Evolutionary conservation across 2,113 vertebrate genomes (phyloP), one percentile per base, ranked within the genome.

Genomic region (Sialia sialis): DNA sequence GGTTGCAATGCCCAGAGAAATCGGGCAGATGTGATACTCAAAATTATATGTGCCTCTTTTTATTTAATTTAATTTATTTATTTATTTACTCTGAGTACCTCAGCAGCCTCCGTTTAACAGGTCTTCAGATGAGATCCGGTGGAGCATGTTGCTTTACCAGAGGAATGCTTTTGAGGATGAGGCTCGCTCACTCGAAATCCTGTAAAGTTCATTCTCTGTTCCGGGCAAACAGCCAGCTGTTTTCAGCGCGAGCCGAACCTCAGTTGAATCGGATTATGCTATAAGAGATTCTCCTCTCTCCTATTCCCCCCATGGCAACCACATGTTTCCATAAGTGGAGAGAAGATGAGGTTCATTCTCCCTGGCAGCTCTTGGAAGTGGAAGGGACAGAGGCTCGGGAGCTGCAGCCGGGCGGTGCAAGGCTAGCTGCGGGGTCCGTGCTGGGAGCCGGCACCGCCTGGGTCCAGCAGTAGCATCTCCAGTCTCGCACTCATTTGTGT

Each of bases 121-220:
- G 59, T 62, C 88, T 66, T 79, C 90, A 77, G 85, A 58, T 0
- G 1, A 86, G 83, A 93, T 76, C 90, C 68, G 59, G 68, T 38
- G 60, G 83, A 92, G 75, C 92, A 69, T 63, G 75, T 62, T 92
- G 82, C 88, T 77, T 46, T 90, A 76, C 59, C 79, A 62, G 75
- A 96, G 79, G 95, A 93, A 96, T 93, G 94, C 92, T 93, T 94
- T 92, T 95, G 96, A 96, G 92, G 94, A 90, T 59, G 83, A 39
- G 63, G 43, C 76, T 96, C 36, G 1, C 79, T 93, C 84, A 19
- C 82, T 92, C 11, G 1, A 90, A 95, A 96, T 92, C 75, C 92
- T 93, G 75, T 90, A 36, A 90, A 95, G 92, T 96, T 94, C 88
- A 69, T 93, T 94, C 94, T 80, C 82, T 4, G 2, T 80, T 95